A percentile compares a stretch with the other conserved stretches of the same genome.
Conservation (phyloP, 1,140 invertebrate species). For the Heliothis subflexa region DNA sequence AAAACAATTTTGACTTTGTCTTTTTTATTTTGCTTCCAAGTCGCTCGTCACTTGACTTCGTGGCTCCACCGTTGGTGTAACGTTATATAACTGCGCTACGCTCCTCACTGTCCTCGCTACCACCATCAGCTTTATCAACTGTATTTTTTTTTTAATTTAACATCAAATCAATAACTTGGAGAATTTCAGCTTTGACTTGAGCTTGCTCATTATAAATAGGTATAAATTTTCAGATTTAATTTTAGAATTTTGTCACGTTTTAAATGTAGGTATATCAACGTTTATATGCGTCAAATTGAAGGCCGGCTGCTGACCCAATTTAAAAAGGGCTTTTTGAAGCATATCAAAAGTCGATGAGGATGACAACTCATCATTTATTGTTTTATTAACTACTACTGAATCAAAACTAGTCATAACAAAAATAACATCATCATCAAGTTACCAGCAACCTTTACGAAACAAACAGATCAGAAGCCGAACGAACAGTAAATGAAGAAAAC, state of each 20-base stretch:
- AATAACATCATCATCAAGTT: background rate
- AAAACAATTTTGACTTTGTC: too few relatives aligned
- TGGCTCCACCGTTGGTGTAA: slow-evolving; percentile 15
- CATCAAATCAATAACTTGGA: slow-evolving; percentile 19
- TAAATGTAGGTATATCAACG: too few relatives aligned
- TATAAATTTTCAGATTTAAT: too few relatives aligned
- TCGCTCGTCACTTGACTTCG: background rate
- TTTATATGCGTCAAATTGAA: too few relatives aligned
- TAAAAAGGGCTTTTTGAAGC: too few relatives aligned
- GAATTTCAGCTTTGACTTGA: background rate
- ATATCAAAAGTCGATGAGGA: too few relatives aligned
- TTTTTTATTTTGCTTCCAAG: background rate
- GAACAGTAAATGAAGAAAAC: background rate
- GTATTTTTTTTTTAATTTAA: slow-evolving; percentile 16
- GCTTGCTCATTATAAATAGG: too few relatives aligned
- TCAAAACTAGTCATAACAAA: background rate
- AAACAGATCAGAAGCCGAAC: background rate
- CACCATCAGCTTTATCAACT: background rate
- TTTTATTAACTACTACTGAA: too few relatives aligned
- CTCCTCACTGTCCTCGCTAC: slow-evolving; percentile 25
- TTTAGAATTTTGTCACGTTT: too few relatives aligned
- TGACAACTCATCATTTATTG: too few relatives aligned
- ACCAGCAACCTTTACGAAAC: background rate
- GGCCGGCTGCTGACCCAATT: too few relatives aligned
- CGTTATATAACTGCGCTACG: slow-evolving; percentile 33